Evolutionary conservation across 1,140 invertebrate genomes (phyloP).

Genomic region (Brachionus rubens): DNA sequence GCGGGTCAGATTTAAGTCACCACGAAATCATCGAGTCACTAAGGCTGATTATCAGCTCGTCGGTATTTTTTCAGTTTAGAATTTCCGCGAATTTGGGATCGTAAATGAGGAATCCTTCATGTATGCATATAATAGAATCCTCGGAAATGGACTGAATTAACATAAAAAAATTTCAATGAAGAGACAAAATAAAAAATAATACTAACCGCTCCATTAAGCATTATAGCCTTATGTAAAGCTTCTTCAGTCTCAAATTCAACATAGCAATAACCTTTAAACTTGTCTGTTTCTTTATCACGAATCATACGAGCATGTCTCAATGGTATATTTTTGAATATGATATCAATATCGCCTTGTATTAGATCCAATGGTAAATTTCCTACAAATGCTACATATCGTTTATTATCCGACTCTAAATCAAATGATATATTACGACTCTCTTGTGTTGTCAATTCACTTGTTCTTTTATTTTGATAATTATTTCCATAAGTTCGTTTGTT

Average conservation of each 20-base stretch:
- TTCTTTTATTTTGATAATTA: too few relatives aligned
- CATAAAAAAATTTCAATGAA: background rate
- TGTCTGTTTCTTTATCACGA: conserved; percentile 28
- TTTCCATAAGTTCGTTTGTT: too few relatives aligned
- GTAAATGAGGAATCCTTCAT: too few relatives aligned
- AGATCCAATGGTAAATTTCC: conserved; percentile 26
- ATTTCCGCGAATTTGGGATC: too few relatives aligned
- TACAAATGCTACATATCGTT: conserved; percentile 7
- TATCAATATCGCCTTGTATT: conserved; percentile 13
- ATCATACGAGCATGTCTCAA: conserved; percentile 22
- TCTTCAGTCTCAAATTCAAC: conserved; percentile 30
- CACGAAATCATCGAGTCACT: too few relatives aligned
- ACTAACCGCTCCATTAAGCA: conserved; percentile 25
- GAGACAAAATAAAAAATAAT: background rate
- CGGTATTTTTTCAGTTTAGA: too few relatives aligned
- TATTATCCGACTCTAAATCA: background rate
- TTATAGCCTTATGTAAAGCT: background rate
- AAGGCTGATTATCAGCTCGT: too few relatives aligned
- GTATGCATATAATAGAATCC: too few relatives aligned
- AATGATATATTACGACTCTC: too few relatives aligned
- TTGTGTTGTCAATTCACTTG: too few relatives aligned
- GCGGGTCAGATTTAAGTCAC: too few relatives aligned
- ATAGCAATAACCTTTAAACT: conserved; percentile 42
- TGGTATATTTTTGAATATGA: conserved; percentile 35
- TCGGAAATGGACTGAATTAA: too few relatives aligned